Evolutionary conservation across 35 echinoderm and acorn worm species (phyloP).

Genomic region (Patiria miniata): DNA sequence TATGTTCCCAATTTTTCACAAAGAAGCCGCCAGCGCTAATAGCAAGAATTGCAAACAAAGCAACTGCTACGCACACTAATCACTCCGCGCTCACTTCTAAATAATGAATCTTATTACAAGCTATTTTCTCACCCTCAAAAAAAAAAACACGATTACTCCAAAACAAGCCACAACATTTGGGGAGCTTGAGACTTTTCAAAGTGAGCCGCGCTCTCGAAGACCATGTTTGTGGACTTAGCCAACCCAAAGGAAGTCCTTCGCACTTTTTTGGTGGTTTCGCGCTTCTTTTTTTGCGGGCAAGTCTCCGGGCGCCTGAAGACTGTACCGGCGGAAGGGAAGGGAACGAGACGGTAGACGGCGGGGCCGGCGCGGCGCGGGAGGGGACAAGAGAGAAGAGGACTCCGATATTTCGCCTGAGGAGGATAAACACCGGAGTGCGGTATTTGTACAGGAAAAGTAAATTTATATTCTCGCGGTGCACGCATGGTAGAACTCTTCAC

Average conservation of each 20-base stretch:
- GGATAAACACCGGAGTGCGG: neutral
- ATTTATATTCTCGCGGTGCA: no score
- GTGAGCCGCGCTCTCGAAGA: neutral
- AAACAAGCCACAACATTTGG: neutral
- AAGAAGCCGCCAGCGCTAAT: neutral
- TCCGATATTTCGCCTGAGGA: neutral
- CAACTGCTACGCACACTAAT: neutral
- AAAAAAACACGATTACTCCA: neutral
- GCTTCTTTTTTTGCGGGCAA: conserved; percentile 9
- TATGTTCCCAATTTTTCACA: no score
- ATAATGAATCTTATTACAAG: conserved; percentile 9
- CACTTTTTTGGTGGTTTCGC: neutral
- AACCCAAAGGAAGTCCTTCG: neutral
- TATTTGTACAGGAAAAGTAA: no score
- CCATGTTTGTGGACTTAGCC: neutral
- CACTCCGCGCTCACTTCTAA: conserved; percentile 3
- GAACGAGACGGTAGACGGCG: neutral
- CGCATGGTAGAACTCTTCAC: no score
- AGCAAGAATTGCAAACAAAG: neutral
- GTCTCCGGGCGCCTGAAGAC: neutral
- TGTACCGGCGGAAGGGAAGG: neutral
- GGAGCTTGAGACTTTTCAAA: neutral
- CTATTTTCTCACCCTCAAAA: neutral
- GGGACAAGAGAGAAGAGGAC: neutral
- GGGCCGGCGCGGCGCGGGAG: neutral